Base-by-base conservation (phyloP, 2,113 vertebrate species). In the Nothocercus julius region DNA sequence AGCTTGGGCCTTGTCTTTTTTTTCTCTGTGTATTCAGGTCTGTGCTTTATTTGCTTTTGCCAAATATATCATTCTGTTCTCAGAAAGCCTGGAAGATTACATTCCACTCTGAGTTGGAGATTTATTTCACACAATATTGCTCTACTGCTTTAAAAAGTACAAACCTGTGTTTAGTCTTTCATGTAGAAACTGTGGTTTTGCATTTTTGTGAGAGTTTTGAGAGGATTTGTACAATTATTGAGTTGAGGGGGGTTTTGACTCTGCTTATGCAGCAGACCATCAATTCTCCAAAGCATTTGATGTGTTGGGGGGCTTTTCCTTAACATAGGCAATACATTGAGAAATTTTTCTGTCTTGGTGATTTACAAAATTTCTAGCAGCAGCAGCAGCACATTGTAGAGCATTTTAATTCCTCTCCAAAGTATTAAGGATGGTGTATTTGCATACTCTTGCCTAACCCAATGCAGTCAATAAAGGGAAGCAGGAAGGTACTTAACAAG, bases 1-100 rank as follows among this genome's bases (percentile, higher is more conserved):
- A 83, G 53, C 36, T 67, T 4, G 0, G 53, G 58, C 42, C 34
- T 45, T 73, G 58, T 21, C 74, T 93, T 96, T 93, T 64, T 86
- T 86, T 72, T 78, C 32, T 51, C 12, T 94, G 82, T 96, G 85
- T 94, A 66, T 91, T 95, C 84, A 95, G 85, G 79, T 79, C 63
- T 91, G 34, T 0, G 0, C 4, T 7, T 85, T 95, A 76, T 94
- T 95, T 97, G 83, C 93, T 87, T 95, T 95, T 76, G 84, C 88
- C 82, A 87, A 92, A 81, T 92, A 61, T 32, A 82, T 89, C 54
- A 32, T 85, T 93, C 72, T 61, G 64, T 66, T 95, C 94, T 85
- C 85, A 91, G 81, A 93, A 90, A 82, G 49, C 58, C 92, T 84
- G 68, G 62, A 89, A 86, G 82, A 80, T 76, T 78, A 32, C 91